Evolutionary conservation across 2,888 invertebrate genomes (phyloP), one percentile per base, ranked within the genome.

Genomic region (Argyresthia albistria): DNA sequence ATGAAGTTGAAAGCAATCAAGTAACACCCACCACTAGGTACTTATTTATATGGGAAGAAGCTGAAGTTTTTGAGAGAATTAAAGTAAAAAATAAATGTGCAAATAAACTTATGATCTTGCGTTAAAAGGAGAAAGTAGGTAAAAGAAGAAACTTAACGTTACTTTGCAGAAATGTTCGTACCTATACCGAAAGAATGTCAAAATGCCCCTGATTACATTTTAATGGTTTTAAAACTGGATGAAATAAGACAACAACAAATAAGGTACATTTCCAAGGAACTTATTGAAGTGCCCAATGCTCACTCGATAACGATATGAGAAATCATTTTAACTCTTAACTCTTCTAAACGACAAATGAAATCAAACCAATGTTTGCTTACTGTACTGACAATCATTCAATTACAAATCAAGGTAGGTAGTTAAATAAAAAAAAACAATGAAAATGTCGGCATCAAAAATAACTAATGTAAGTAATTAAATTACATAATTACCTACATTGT

Each of bases 271-370:
- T 14, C 16, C 10, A 50, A 43, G 52, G 46, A 45, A 47, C 46
- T 35, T 52, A 46, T 12, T 36, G 52, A 35, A 14, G 53, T 54
- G 11, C 47, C 53, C 56, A 53, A 35, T 51, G 53, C 37, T 15
- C 12, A 43, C 25, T 39, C 45, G 50, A 11, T 15, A 35, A 53
- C 52, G 49, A 50, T 35, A 43, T 42, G 9, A n/a, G n/a, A 4
- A 39, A 8, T 39, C 39, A n/a, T 6, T 3, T 4, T 8, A 4
- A 39, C 25, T 25, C 6, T 6, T 25, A 25, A 25, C 2, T 2
- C 2, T 25, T 25, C 6, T 25, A 4, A 25, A 25, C 25, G 6
- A 25, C 25, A 25, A 25, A 6, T 6, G 25, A 25, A 25, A 25
- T 25, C 25, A 25, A 25, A 25, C 25, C n/a, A 39, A 39, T n/a